Base-by-base conservation (phyloP, 2,888 invertebrate genomes). In the Craniophora ligustri region DNA sequence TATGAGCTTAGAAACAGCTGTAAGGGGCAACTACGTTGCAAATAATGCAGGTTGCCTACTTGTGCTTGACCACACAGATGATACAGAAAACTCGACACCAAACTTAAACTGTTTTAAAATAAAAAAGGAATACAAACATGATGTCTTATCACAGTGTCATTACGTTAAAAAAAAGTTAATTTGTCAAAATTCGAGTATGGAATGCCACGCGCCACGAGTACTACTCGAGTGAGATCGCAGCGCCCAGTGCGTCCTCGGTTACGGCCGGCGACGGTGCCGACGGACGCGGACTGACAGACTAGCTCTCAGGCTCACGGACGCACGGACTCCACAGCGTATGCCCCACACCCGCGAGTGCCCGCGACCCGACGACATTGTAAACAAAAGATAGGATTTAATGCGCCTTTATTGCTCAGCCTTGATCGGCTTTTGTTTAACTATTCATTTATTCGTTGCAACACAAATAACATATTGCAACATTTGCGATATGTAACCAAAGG, bases 241-340 rank as follows among this genome's bases (percentile, higher is more conserved):
- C 63, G 62, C 64, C 53, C 23, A 62, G 28, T 50, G 30, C 49
- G 53, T 34, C 40, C 28, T 42, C 40, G 19, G n/a, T 26, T 15
- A 39, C 68, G 66, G 66, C 68, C 68, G 67, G 62, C 69, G 58
- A 61, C 63, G 70, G 34, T 55, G 71, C 63, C 68, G 78, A 54
- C 78, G 59, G 61, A 67, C 76, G 75, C 80, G 72, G 57, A 82
- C 83, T 82, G 81, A 75, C 42, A 55, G 34, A 40, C n/a, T n/a
- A n/a, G n/a, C n/a, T n/a, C n/a, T n/a, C n/a, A n/a, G n/a, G n/a
- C n/a, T n/a, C n/a, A n/a, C 35, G 36, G 28, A 30, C 59, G 21
- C 36, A 15, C 59, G 54, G 62, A 59, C 63, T 62, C 45, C 61
- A 42, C 60, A 39, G 35, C 51, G 31, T 38, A 46, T 42, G 42